Conservation (phyloP, 2,113 vertebrate species). For the Cephalophus harveyi region DNA sequence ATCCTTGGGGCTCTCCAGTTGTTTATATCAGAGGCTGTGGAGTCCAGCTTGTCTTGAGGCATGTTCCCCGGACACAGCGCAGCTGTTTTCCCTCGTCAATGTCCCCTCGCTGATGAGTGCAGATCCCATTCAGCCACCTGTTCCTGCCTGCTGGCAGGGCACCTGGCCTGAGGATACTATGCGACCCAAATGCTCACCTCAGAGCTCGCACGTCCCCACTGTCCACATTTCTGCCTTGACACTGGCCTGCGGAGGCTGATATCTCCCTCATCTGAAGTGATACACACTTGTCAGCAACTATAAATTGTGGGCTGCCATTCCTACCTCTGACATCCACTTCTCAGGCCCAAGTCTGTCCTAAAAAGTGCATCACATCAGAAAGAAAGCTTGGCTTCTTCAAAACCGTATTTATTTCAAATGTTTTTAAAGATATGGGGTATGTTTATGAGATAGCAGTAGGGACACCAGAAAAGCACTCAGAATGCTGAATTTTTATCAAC, state of each 20-base stretch:
- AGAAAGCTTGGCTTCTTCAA: not conserved
- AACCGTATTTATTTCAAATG: not conserved
- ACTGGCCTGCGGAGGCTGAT: not conserved
- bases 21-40: not conserved
- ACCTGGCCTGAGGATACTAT: not conserved
- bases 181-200: not conserved
- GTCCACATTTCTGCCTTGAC: not conserved
- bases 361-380: not conserved
- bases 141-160: not conserved
- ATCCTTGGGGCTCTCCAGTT: not conserved
- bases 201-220: not conserved
- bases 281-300: not conserved
- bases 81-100: not conserved
- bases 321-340: not conserved
- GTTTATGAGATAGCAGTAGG: not conserved
- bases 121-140: not conserved
- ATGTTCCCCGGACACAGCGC: not conserved
- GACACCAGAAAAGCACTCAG: not conserved
- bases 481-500: not conserved
- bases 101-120: not conserved
- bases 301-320: not conserved
- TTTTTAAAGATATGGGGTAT: not conserved
- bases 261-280: not conserved
- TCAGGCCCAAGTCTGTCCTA: not conserved
- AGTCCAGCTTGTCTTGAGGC: not conserved